Percentiles rank a stretch among this genome's conserved stretches.
These are phyloP conservation scores for Acanthosepion lycidas DNA, from an alignment of 2,888 invertebrate genomes.

Conservation along the genomic window DNA sequence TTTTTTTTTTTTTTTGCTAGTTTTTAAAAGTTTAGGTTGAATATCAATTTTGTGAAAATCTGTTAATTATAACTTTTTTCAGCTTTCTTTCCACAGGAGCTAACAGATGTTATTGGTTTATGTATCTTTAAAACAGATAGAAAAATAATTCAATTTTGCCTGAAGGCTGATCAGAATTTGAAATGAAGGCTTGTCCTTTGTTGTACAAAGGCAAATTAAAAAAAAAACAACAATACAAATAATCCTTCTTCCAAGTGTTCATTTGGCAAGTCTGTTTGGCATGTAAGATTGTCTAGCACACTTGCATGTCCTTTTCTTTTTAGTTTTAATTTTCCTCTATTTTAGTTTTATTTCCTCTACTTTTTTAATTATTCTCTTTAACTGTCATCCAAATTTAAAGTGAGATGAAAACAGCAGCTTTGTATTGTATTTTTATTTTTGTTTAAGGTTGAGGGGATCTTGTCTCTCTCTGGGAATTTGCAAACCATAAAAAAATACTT, in stretches of 20 bases:
- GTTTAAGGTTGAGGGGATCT: too few relatives aligned
- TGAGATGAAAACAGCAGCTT: too few relatives aligned
- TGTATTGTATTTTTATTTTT: too few relatives aligned
- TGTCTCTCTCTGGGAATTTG: too few relatives aligned
- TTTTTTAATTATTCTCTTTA: too few relatives aligned
- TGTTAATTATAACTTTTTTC: too few relatives aligned
- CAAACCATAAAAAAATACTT: too few relatives aligned
- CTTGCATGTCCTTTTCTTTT: neutral
- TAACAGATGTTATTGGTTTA: neutral
- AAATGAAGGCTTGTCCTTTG: neutral
- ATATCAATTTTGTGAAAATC: neutral
- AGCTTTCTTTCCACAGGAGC: neutral
- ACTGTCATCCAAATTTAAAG: too few relatives aligned
- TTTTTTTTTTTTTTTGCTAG: too few relatives aligned
- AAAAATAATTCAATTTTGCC: neutral
- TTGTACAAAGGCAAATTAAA: neutral
- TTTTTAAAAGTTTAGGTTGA: neutral
- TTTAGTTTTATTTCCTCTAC: too few relatives aligned
- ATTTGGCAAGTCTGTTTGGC: neutral
- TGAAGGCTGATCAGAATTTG: neutral
- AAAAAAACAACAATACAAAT: neutral
- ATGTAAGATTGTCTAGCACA: neutral
- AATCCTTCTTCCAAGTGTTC: neutral
- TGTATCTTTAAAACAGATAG: neutral
- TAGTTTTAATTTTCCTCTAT: neutral